These are phyloP conservation scores for Oryzias curvinotus DNA, from an alignment of 2,113 vertebrate species.

Conservation along the genomic window DNA sequence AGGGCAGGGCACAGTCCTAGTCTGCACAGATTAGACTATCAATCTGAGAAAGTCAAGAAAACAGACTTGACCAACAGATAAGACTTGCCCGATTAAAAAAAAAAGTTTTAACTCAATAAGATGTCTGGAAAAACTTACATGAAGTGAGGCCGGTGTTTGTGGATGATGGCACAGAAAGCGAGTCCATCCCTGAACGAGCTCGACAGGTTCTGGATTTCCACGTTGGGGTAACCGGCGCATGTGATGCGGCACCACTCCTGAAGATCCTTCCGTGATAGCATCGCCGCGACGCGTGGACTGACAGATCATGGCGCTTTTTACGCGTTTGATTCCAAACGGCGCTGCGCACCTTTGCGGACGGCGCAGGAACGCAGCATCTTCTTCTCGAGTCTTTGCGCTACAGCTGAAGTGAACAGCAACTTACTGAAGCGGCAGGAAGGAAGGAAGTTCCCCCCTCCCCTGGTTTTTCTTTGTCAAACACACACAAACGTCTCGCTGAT, in stretches of 20 bases:
- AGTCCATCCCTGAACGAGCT: slow-evolving; percentile 87
- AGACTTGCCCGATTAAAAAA: background rate
- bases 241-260: slow-evolving; percentile 84
- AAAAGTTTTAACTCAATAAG: background rate
- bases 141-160: slow-evolving; percentile 85
- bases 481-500: slow-evolving; percentile 1
- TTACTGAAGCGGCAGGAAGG: slow-evolving; percentile 3
- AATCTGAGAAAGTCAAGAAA: background rate
- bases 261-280: slow-evolving; percentile 79
- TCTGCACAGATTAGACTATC: slow-evolving; percentile 29
- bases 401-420: background rate
- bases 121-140: slow-evolving; percentile 78
- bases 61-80: background rate
- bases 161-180: slow-evolving; percentile 89
- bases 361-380: slow-evolving; percentile 45
- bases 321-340: background rate
- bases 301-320: slow-evolving; percentile 8
- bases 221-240: slow-evolving; percentile 78
- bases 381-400: background rate
- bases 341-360: background rate
- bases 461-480: background rate
- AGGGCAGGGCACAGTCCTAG: slow-evolving; percentile 2
- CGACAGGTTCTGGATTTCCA: slow-evolving; percentile 85
- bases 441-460: background rate
- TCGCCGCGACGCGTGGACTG: slow-evolving; percentile 19